Evolutionary conservation across 2,888 invertebrate species (phyloP).

Genomic region (Melanophora roralis): DNA sequence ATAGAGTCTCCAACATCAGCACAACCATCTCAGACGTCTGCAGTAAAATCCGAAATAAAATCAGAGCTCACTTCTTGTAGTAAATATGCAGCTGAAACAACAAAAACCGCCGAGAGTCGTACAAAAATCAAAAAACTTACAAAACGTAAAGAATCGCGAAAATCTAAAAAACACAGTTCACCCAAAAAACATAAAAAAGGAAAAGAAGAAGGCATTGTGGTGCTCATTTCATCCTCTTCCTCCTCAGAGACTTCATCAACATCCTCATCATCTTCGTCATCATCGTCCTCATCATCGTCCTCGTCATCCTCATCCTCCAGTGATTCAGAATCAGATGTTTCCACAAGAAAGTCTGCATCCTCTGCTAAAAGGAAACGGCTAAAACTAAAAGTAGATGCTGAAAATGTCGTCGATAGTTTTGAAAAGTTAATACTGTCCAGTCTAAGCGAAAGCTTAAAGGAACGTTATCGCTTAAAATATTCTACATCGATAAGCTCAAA

Average conservation of each 20-base stretch:
- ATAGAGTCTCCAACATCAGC: neutral
- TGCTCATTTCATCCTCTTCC: constrained; percentile 61
- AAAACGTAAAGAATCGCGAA: constrained; percentile 39
- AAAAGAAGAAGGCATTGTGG: constrained; percentile 1
- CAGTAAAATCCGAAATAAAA: constrained; percentile 17
- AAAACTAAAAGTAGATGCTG: constrained; percentile 68
- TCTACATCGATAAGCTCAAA: constrained; percentile 65
- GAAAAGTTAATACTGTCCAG: constrained; percentile 72
- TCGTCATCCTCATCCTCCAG: constrained; percentile 62
- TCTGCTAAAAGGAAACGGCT: constrained; percentile 63
- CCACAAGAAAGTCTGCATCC: constrained; percentile 64
- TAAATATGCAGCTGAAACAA: neutral
- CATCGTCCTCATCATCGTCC: constrained; percentile 61
- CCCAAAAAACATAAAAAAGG: constrained; percentile 9
- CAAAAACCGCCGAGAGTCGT: neutral
- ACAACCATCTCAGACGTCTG: neutral
- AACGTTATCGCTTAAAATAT: constrained; percentile 69
- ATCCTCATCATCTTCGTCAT: constrained; percentile 53
- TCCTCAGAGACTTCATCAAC: constrained; percentile 54
- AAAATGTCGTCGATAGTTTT: constrained; percentile 72
- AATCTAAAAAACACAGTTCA: constrained; percentile 36
- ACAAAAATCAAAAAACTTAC: constrained; percentile 30
- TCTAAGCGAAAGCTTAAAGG: constrained; percentile 65
- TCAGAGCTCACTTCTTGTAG: neutral
- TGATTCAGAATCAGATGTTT: constrained; percentile 61